These are phyloP conservation scores for Lithodes maja DNA, from an alignment of 2,888 invertebrate species.

Conservation along the genomic window DNA sequence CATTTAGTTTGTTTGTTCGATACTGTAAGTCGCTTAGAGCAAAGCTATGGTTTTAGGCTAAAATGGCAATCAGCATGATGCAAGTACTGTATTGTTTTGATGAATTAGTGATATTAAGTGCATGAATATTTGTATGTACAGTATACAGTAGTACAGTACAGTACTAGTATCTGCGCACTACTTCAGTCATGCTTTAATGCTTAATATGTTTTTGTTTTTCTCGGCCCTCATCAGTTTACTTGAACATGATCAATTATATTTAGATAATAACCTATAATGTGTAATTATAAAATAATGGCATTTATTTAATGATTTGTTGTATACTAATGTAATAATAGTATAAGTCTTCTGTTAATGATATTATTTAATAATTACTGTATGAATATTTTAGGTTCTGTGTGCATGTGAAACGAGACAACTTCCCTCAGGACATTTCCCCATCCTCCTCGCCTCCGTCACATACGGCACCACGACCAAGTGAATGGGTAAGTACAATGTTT, in stretches of 20 bases:
- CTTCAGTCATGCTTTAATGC: too few relatives aligned
- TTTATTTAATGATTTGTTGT: not conserved
- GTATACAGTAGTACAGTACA: too few relatives aligned
- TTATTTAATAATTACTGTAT: not conserved
- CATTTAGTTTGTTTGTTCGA: too few relatives aligned
- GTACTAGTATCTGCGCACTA: too few relatives aligned
- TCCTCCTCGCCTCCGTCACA: constrained; percentile 71
- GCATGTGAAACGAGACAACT: constrained; percentile 86
- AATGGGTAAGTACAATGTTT: constrained; percentile 44
- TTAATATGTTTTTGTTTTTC: too few relatives aligned
- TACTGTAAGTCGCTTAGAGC: too few relatives aligned
- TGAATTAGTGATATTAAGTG: too few relatives aligned
- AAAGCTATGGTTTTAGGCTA: too few relatives aligned
- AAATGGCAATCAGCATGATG: too few relatives aligned
- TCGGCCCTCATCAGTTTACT: not conserved
- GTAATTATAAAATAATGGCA: not conserved
- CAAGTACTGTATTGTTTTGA: too few relatives aligned
- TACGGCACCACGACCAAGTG: constrained; percentile 72
- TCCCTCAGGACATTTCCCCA: constrained; percentile 79
- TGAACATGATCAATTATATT: not conserved
- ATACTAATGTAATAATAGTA: not conserved
- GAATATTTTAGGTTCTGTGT: constrained; percentile 82
- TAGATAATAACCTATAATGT: not conserved
- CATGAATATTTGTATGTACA: too few relatives aligned
- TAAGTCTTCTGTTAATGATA: not conserved